Evolutionary conservation across 2,113 vertebrate species (phyloP).

Genomic region (Pomatostomus ruficeps): DNA sequence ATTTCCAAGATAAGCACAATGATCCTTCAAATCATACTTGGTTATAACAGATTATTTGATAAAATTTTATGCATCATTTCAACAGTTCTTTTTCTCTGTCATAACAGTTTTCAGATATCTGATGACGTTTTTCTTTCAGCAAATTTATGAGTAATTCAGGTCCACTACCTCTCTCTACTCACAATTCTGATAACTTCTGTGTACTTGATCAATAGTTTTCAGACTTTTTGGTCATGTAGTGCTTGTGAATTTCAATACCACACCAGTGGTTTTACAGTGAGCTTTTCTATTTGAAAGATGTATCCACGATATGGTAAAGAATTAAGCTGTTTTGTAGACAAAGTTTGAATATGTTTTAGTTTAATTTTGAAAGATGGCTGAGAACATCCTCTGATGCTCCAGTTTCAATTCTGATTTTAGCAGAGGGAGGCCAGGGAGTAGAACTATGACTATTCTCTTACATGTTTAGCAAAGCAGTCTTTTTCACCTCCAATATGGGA

Average conservation of each 20-base stretch:
- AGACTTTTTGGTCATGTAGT: not conserved
- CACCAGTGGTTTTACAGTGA: not conserved
- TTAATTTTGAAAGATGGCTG: not conserved
- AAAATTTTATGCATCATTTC: not conserved
- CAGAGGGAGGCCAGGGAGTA: not conserved
- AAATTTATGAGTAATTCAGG: not conserved
- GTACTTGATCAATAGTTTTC: not conserved
- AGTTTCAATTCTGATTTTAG: not conserved
- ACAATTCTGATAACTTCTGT: not conserved
- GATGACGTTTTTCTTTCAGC: not conserved
- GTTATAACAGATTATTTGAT: not conserved
- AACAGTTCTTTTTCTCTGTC: not conserved
- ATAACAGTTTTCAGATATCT: not conserved
- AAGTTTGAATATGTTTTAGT: not conserved
- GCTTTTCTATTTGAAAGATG: not conserved
- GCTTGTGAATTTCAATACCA: not conserved
- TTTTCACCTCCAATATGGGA: not conserved
- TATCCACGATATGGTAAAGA: fast-evolving
- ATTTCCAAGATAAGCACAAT: not conserved
- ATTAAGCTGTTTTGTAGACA: not conserved
- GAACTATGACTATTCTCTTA: not conserved
- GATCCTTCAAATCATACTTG: not conserved
- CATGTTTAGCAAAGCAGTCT: not conserved
- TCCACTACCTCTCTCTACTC: not conserved
- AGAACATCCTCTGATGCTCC: not conserved